These are phyloP conservation scores for Plectropomus leopardus DNA, from an alignment of 2,113 vertebrate genomes.

Conservation along the genomic window DNA sequence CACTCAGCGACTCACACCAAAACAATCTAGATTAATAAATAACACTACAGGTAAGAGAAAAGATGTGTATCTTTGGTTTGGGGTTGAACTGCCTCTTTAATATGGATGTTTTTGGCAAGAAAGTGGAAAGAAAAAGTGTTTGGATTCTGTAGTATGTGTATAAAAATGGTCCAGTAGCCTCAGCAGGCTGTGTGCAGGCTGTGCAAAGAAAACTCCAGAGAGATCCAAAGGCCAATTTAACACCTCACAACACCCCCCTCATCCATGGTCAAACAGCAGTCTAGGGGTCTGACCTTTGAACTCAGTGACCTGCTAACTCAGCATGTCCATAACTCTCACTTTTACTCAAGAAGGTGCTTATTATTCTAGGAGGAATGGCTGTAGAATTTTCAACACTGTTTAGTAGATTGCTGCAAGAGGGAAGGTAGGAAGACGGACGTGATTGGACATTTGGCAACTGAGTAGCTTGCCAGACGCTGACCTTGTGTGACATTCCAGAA, in stretches of 20 bases:
- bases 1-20: no score
- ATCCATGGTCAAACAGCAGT: constrained; percentile 56
- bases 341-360: constrained; percentile 27
- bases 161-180: background rate
- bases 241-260: constrained; percentile 32
- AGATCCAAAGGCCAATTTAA: constrained; percentile 53
- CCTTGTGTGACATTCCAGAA: constrained; percentile 56
- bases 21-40: no score
- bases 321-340: constrained; percentile 44
- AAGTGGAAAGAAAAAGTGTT: background rate
- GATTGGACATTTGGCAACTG: constrained; percentile 10
- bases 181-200: background rate
- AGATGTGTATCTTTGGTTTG: no score
- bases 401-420: background rate
- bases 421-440: background rate
- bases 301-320: constrained; percentile 43
- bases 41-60: no score
- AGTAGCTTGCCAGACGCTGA: constrained; percentile 34
- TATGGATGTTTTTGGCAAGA: background rate
- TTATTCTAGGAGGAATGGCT: constrained; percentile 6
- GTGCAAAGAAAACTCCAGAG: constrained; percentile 19
- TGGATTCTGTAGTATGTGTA: background rate
- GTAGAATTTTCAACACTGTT: background rate
- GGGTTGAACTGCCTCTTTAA: background rate
- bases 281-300: constrained; percentile 69